These are phyloP conservation scores for Idaea aversata DNA, from an alignment of 2,888 invertebrate genomes.

Conservation along the genomic window DNA sequence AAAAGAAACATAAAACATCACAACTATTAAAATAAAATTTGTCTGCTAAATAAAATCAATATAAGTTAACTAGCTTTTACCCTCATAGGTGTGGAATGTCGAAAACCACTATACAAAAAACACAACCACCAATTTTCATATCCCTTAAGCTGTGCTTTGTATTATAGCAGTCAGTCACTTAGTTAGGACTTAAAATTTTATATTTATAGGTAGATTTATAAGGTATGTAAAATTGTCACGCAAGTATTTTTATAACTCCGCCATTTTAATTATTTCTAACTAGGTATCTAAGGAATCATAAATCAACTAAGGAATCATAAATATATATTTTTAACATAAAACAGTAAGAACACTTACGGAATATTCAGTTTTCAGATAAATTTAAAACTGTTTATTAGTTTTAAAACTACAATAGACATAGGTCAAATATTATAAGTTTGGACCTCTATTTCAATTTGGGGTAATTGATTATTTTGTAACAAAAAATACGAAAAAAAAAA, in stretches of 20 bases:
- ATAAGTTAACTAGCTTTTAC: too few species aligned
- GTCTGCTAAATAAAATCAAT: too few species aligned
- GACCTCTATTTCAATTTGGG: not conserved
- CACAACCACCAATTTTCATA: too few species aligned
- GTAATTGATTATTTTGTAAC: not conserved
- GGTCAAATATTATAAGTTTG: not conserved
- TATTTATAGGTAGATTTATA: constrained; percentile 1
- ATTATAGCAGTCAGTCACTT: too few species aligned
- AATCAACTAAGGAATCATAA: not conserved
- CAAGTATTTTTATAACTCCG: not conserved
- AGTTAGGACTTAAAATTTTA: too few species aligned
- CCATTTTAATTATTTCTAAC: not conserved
- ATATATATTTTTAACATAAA: not conserved
- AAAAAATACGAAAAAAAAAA: not conserved
- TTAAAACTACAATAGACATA: too few species aligned
- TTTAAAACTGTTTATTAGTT: too few species aligned
- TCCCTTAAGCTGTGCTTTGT: too few species aligned
- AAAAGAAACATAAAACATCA: constrained; percentile 12
- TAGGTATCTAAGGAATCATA: too few species aligned
- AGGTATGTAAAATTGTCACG: not conserved
- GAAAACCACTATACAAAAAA: too few species aligned
- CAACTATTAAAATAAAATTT: not conserved
- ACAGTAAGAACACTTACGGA: not conserved
- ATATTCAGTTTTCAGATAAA: not conserved
- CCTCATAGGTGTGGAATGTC: too few species aligned